Base-by-base conservation (phyloP, 53 echinoderm and acorn worm genomes). In the Zoroaster sp. region DNA sequence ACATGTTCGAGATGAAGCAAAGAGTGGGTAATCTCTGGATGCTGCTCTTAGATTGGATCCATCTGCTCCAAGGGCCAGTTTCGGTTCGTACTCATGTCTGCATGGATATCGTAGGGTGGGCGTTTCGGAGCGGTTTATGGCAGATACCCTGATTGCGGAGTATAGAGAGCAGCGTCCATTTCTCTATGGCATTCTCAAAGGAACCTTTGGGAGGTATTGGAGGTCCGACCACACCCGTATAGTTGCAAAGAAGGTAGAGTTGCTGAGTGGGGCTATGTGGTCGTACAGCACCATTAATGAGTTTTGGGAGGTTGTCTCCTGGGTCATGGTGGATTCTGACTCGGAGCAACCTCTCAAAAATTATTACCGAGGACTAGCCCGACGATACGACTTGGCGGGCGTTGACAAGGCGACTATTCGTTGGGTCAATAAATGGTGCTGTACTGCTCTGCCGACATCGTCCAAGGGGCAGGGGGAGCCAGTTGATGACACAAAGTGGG, bases 171-270 rank as follows among this genome's bases (percentile, higher is more conserved):
- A 65, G 68, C 77, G 66, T 4, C 37, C 78, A 20, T 89, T 42
- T 46, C 69, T 79, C 12, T 49, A 77, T 69, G 89, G 70, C 5
- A 51, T 76, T 35, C 35, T 89, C 47, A 78, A 78, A 55, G 77
- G 77, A 11, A 59, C 74, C 2, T 89, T 89, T 69, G 89, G 89
- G 10, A 78, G 67, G 17, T 78, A 79, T 67, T 89, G 89, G 69
- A n/a, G 80, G 45, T 67, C 88, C 0, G 78, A 88, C 38, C 88
- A 88, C 46, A 88, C 88, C 23, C n/a, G n/a, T n/a, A n/a, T n/a
- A n/a, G n/a, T n/a, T n/a, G n/a, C n/a, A n/a, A 78, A 89, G 67
- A 78, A 79, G 47, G 66, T 78, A 41, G 67, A 89, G 35, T 67
- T 88, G 40, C 66, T 76, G 25, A 89, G 79, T 49, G 89, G 89